Conservation (phyloP, 2,797 vertebrate genomes). For the Tenualosa ilisha region DNA sequence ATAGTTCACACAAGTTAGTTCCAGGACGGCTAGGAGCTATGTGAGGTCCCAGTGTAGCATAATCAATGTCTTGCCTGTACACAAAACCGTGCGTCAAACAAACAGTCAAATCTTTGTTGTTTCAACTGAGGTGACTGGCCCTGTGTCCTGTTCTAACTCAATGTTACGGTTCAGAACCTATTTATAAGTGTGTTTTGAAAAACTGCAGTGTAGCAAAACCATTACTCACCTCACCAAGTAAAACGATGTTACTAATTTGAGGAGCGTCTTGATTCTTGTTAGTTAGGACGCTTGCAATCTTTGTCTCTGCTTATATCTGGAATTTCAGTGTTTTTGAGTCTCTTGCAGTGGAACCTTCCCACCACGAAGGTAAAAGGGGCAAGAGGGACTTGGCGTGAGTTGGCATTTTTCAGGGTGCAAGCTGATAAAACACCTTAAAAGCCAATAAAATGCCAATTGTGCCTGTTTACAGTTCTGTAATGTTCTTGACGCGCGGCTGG, state of each 20-base stretch:
- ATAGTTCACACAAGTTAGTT: background rate
- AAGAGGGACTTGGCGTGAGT: background rate
- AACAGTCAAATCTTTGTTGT: background rate
- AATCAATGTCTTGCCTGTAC: background rate
- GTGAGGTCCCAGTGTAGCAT: background rate
- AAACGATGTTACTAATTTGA: too few species aligned
- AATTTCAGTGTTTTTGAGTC: too few species aligned
- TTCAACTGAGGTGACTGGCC: background rate
- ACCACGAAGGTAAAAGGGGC: background rate
- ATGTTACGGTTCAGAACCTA: background rate
- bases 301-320: too few species aligned
- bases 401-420: too few species aligned
- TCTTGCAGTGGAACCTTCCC: background rate
- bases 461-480: background rate
- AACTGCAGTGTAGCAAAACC: too few species aligned
- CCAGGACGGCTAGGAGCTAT: background rate
- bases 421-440: background rate
- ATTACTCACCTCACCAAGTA: too few species aligned
- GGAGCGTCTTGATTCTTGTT: too few species aligned
- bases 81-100: background rate
- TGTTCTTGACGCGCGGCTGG: background rate
- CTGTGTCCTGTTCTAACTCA: background rate
- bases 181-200: background rate
- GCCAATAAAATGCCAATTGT: background rate
- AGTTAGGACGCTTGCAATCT: too few species aligned